Evolutionary conservation across 2,888 invertebrate genomes (phyloP).

Genomic region (Hyles lineata): DNA sequence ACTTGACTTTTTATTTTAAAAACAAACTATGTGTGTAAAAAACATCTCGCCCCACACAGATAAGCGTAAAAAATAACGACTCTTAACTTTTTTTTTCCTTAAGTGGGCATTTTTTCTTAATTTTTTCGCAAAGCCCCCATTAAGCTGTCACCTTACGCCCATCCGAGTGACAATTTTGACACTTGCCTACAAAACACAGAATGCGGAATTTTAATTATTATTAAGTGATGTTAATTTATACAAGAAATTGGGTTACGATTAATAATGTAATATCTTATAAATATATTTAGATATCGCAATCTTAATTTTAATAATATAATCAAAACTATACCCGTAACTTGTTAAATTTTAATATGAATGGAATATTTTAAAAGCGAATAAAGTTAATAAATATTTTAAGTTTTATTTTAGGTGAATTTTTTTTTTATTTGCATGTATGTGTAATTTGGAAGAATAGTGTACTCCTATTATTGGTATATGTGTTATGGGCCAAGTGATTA

Average conservation of each 20-base stretch:
- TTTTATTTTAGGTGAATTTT: too few species aligned
- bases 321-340: too few species aligned
- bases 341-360: too few species aligned
- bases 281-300: neutral
- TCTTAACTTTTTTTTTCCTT: neutral
- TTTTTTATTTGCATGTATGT: too few species aligned
- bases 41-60: neutral
- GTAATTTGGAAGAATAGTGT: too few species aligned
- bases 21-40: neutral
- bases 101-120: constrained; percentile 21
- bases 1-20: neutral
- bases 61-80: neutral
- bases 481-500: too few species aligned
- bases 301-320: neutral
- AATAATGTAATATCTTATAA: neutral
- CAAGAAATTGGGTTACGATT: neutral
- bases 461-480: too few species aligned
- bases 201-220: neutral
- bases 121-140: constrained; percentile 18
- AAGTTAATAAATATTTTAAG: too few species aligned
- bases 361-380: too few species aligned
- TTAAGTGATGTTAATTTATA: neutral
- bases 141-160: constrained; percentile 15
- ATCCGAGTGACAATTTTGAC: constrained; percentile 9
- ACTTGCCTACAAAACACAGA: neutral